Base-by-base conservation (phyloP, 2,113 vertebrate species). In the Indri indri region DNA sequence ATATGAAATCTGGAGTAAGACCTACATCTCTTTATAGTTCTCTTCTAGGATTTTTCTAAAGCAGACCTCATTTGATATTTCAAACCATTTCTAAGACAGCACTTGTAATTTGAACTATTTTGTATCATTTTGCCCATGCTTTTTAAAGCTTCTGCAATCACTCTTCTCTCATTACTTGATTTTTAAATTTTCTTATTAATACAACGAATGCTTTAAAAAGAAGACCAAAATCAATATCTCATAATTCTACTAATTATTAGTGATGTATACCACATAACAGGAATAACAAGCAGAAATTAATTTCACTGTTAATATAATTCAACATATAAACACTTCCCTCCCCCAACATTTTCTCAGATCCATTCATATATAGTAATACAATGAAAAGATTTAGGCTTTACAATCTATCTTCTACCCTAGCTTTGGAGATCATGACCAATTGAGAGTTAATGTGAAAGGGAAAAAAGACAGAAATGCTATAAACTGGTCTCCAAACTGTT, bases 21-120 rank as follows among this genome's bases (percentile, higher is more conserved):
- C 30, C 77, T 92, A 57, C 34, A 90, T 92, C 84, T 94, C 96
- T 73, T 88, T 66, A 74, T 65, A 47, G 40, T 95, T 90, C 88
- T 89, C 57, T 68, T 45, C 84, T 27, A 84, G 54, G 65, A n/a
- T 65, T 97, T 96, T 95, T 73, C 82, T 59, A 95, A 94, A 91
- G 52, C 83, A 93, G 93, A 73, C n/a, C 40, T 95, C 96, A 97
- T 90, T 96, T 96, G 96, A 85, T 95, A 96, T 96, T 97, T 95
- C 86, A 85, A 91, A 86, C 77, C 91, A 79, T 97, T 97, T 86
- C 95, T 87, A 94, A 97, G 87, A 81, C 76, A 88, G 80, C 71
- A 61, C 79, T 96, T 97, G 95, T 96, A 97, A 98, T 93, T 79
- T 97, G 97, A 98, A 91, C 94, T 95, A 93, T 79, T 90, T 98